Conservation (phyloP, 2,888 invertebrate species). For the Limnephilus auricula region DNA sequence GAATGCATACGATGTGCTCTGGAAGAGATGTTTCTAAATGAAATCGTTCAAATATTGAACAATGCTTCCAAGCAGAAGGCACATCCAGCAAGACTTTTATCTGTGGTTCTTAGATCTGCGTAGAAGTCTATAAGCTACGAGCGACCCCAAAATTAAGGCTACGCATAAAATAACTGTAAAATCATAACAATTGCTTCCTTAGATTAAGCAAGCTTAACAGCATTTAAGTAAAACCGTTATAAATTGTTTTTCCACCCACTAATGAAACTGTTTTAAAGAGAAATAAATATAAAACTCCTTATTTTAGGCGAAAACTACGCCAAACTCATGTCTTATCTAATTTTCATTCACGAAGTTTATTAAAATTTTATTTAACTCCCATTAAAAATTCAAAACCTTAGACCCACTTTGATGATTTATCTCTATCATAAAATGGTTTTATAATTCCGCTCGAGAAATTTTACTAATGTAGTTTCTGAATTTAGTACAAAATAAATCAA, state of each 20-base stretch:
- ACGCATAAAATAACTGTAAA: slow-evolving; percentile 40
- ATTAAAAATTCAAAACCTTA: not conserved
- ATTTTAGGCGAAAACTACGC: not conserved
- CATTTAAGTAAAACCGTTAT: slow-evolving; percentile 17
- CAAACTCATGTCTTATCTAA: not conserved
- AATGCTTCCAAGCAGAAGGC: not conserved
- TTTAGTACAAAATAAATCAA: not conserved
- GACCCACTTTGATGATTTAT: not conserved
- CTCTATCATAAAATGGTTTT: not conserved
- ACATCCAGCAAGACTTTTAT: not conserved
- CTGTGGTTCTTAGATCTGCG: not conserved
- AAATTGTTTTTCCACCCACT: not conserved
- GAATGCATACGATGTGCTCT: too few species aligned
- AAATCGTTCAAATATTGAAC: too few species aligned
- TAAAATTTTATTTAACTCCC: not conserved
- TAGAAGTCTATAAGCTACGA: not conserved
- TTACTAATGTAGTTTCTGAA: not conserved
- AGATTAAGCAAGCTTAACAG: slow-evolving; percentile 16
- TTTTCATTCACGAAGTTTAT: not conserved
- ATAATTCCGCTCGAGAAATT: not conserved
- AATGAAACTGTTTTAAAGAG: not conserved
- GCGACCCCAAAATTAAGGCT: not conserved
- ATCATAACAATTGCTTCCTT: slow-evolving; percentile 40
- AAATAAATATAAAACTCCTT: slow-evolving; percentile 18
- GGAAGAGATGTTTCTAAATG: too few species aligned